phyloP scores from a whole-genome alignment of 2,113 vertebrate genomes.

The Gracilinanus agilis region DNA sequence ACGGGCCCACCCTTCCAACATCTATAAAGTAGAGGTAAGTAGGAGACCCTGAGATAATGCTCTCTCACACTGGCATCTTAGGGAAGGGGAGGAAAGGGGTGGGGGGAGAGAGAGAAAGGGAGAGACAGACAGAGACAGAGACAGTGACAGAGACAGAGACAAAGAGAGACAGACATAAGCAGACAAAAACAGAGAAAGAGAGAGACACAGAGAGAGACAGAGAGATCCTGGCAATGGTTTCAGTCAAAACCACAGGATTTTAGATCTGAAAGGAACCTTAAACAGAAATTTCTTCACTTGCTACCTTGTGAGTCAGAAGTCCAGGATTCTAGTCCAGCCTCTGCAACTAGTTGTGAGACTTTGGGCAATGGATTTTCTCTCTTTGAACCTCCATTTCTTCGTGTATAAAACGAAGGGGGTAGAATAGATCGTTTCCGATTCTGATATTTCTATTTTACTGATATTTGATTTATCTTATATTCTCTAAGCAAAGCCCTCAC shows the following conservation, averaged over 20 bases:
- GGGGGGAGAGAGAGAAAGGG: fast-evolving
- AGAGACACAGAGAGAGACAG: too few relatives aligned
- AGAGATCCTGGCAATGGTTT: neutral
- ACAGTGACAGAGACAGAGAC: too few relatives aligned
- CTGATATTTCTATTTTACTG: neutral
- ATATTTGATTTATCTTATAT: neutral
- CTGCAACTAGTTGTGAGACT: neutral
- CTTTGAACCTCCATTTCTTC: too few relatives aligned
- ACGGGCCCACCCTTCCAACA: conserved; percentile 92
- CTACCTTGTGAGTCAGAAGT: neutral
- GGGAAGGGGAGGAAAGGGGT: too few relatives aligned
- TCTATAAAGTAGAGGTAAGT: conserved; percentile 92
- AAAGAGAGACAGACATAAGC: too few relatives aligned
- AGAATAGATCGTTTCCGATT: neutral
- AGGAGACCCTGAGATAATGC: neutral
- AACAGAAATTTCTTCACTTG: neutral
- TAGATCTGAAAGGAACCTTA: neutral
- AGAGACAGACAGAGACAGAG: neutral
- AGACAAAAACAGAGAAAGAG: too few relatives aligned
- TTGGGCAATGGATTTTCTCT: too few relatives aligned
- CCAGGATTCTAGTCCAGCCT: neutral
- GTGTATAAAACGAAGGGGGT: too few relatives aligned
- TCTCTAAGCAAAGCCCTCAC: neutral
- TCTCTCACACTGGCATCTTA: too few relatives aligned
- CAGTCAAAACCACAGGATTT: neutral